Percentiles rank a stretch among this genome's conserved stretches.
Evolutionary conservation across 2,888 invertebrate species (phyloP).

Genomic region (Parnassius apollo): DNA sequence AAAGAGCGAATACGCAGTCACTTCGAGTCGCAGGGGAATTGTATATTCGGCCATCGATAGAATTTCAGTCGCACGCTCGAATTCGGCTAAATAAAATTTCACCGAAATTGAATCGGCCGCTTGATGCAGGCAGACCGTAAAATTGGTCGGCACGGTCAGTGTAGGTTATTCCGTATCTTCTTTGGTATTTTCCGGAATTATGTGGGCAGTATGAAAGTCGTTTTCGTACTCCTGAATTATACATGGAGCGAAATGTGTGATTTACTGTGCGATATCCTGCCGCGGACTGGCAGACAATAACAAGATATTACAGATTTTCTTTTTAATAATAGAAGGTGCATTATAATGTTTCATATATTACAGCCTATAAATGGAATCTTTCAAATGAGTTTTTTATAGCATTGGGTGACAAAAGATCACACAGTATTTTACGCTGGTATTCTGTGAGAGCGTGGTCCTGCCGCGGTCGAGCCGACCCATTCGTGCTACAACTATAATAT

Average conservation of each 20-base stretch:
- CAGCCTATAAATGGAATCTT: too few relatives aligned
- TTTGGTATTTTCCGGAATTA: conserved; percentile 64
- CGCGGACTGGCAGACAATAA: conserved; percentile 9
- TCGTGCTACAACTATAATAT: too few relatives aligned
- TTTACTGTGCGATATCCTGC: conserved; percentile 62
- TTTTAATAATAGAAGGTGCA: conserved; percentile 30
- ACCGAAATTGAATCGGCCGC: conserved; percentile 77
- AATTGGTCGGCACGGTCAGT: conserved; percentile 71
- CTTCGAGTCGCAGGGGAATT: conserved; percentile 54
- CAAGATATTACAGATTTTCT: background rate
- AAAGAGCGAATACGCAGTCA: conserved; percentile 46
- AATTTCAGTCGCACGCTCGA: conserved; percentile 68
- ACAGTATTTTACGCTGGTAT: too few relatives aligned
- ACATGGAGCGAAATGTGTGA: conserved; percentile 70
- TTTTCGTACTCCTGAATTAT: conserved; percentile 70
- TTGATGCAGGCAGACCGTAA: conserved; percentile 68
- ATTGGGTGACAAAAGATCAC: too few relatives aligned
- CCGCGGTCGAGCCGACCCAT: too few relatives aligned
- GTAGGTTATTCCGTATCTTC: conserved; percentile 54
- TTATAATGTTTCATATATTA: too few relatives aligned
- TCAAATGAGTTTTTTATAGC: too few relatives aligned
- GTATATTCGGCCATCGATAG: conserved; percentile 61
- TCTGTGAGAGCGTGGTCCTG: too few relatives aligned
- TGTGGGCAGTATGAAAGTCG: conserved; percentile 53
- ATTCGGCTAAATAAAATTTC: conserved; percentile 75